Percentiles rank a stretch among this genome's conserved stretches.
Evolutionary conservation across 2,113 vertebrate genomes (phyloP).

Genomic region (Megaleporinus macrocephalus): DNA sequence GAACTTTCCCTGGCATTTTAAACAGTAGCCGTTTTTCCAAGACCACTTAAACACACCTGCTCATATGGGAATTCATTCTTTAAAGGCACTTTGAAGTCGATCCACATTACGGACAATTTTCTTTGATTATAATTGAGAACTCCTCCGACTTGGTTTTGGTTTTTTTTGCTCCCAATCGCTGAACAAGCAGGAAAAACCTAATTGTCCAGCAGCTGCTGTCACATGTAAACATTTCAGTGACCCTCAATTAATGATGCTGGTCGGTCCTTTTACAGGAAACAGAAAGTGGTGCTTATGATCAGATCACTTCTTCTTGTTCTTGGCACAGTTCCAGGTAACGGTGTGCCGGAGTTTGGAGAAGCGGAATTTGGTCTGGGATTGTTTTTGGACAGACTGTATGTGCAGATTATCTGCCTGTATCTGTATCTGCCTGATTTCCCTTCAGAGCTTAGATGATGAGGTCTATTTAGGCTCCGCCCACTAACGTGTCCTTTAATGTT

Average conservation of each 20-base stretch:
- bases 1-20: slow-evolving; percentile 17
- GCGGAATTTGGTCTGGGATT: not conserved
- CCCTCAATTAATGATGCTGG: slow-evolving; percentile 24
- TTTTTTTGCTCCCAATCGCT: not conserved
- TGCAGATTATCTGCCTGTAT: not conserved
- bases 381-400: not conserved
- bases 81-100: slow-evolving; percentile 24
- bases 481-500: no score
- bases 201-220: slow-evolving; percentile 1
- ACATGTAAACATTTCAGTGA: slow-evolving; percentile 42
- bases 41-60: slow-evolving; percentile 18
- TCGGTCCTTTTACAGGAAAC: slow-evolving; percentile 25
- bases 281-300: slow-evolving; percentile 40
- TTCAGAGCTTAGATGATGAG: not conserved
- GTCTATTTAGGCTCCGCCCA: not conserved
- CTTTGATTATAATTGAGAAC: slow-evolving; percentile 5
- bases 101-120: not conserved
- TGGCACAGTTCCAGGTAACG: slow-evolving; percentile 26
- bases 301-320: slow-evolving; percentile 24
- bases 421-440: not conserved
- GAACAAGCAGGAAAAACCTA: slow-evolving; percentile 16
- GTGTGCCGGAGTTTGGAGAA: not conserved
- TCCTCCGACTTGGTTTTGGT: not conserved
- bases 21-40: slow-evolving; percentile 18
- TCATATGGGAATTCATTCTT: slow-evolving; percentile 10